These are phyloP conservation scores for Procavia capensis DNA, from an alignment of 2,113 vertebrate genomes.

Conservation along the genomic window DNA sequence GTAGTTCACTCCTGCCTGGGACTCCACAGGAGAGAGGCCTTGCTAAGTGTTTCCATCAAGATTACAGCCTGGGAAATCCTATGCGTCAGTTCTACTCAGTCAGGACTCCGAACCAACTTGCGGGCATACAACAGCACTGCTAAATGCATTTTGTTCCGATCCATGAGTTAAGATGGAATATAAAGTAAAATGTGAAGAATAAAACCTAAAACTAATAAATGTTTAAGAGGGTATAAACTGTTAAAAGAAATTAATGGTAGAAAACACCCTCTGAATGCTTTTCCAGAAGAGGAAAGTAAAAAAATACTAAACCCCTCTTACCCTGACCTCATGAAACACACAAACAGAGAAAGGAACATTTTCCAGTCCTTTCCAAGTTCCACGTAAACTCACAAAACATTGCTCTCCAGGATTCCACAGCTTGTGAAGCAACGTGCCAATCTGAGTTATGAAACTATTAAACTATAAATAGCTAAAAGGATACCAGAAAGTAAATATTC, in stretches of 20 bases:
- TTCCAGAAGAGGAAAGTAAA: not conserved
- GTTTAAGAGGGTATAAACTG: conserved; percentile 5
- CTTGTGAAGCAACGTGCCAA: conserved; percentile 35
- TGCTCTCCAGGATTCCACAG: not conserved
- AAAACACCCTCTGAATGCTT: not conserved
- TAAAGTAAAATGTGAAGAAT: not conserved
- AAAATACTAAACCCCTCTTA: not conserved
- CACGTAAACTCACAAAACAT: not conserved
- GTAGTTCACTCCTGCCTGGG: too few relatives aligned
- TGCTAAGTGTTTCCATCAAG: not conserved
- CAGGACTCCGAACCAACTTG: not conserved
- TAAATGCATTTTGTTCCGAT: conserved; percentile 9
- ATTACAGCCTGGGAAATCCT: not conserved
- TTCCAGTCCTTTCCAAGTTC: not conserved
- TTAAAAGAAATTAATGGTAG: not conserved
- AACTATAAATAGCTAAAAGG: not conserved
- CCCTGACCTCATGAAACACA: not conserved
- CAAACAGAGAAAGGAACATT: not conserved
- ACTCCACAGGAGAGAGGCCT: not conserved
- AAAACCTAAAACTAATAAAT: not conserved
- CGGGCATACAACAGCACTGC: not conserved
- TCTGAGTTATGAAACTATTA: conserved; percentile 32
- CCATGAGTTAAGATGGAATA: not conserved
- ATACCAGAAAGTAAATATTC: conserved; percentile 1
- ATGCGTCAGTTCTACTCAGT: not conserved